phyloP scores from a whole-genome alignment of 2,797 vertebrate genomes.

The Oreonectes daqikongensis region DNA sequence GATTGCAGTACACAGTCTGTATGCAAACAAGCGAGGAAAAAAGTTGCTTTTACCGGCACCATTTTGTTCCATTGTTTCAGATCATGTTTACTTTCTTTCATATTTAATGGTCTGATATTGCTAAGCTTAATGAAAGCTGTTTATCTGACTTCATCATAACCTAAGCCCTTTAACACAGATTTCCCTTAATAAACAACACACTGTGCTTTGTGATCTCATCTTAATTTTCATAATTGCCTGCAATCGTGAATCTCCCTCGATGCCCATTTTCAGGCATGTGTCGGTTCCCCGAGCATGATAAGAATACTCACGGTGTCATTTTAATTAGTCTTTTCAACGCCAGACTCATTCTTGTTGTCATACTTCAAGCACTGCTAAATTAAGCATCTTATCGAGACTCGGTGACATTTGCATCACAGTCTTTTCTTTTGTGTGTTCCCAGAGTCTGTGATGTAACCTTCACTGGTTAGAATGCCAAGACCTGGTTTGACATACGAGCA shows the following conservation, averaged over 20 bases:
- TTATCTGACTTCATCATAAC: constrained; percentile 8
- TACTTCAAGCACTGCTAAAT: neutral
- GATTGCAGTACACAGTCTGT: neutral
- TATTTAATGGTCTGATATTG: neutral
- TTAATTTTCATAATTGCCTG: constrained; percentile 46
- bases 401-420: constrained; percentile 48
- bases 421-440: constrained; percentile 29
- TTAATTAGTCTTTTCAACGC: constrained; percentile 46
- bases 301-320: constrained; percentile 28
- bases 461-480: constrained; percentile 27
- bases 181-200: constrained; percentile 40
- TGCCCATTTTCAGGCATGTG: constrained; percentile 15
- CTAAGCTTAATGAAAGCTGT: neutral
- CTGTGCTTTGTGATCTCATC: constrained; percentile 30
- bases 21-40: neutral
- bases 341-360: neutral
- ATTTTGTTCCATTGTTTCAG: constrained; percentile 17
- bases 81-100: constrained; percentile 4
- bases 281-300: constrained; percentile 38
- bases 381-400: constrained; percentile 5
- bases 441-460: neutral
- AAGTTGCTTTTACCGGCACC: too few species aligned
- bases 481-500: constrained; percentile 30
- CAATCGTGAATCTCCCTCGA: constrained; percentile 29
- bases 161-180: constrained; percentile 24